Evolutionary conservation across 2,113 vertebrate genomes (phyloP), one percentile per base, ranked within the genome.

Genomic region (Antechinus flavipes): DNA sequence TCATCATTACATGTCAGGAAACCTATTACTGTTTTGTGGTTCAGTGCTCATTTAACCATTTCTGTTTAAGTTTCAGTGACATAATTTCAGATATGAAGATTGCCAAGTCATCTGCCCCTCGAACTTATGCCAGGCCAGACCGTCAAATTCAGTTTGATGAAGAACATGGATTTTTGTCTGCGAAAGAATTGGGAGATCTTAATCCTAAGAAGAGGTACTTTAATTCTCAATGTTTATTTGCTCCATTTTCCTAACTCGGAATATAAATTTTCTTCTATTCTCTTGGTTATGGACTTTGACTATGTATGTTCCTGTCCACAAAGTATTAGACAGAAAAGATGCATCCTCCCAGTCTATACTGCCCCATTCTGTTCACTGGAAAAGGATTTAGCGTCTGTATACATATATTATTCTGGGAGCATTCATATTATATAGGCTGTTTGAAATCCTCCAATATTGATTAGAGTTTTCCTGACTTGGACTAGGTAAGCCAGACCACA

Each of bases 21-120:
- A 11, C 55, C 94, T 76, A 26, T 58, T 90, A 5, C 47, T 97
- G 0, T 97, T 7, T 0, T 30, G 0, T 96, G 26, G 68, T 95
- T 94, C 95, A 91, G 92, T 53, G n/a, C 19, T 42, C 9, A 90
- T 50, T 3, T 93, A 91, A 49, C 94, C 52, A 24, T 94, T 0
- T 95, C 97, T 84, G 14, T 98, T 97, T 98, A 96, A 92, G 98
- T 98, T 96, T 98, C 97, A 99, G 99, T 94, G 97, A 97, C 0
- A 98, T 99, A 93, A 99, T 99, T 93, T 98, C 99, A 89, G 98
- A 99, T 97, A 99, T 99, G 99, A 99, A 99, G 93, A 96, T 99
- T 58, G 98, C 98, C 90, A 99, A 27, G 90, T 98, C 96, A 0
- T 0, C 97, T 7, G 93, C 56, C 61, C n/a, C 27, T 49, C 97